These are phyloP conservation scores for Phyto melanocephala DNA, from an alignment of 2,888 invertebrate species.

Conservation along the genomic window DNA sequence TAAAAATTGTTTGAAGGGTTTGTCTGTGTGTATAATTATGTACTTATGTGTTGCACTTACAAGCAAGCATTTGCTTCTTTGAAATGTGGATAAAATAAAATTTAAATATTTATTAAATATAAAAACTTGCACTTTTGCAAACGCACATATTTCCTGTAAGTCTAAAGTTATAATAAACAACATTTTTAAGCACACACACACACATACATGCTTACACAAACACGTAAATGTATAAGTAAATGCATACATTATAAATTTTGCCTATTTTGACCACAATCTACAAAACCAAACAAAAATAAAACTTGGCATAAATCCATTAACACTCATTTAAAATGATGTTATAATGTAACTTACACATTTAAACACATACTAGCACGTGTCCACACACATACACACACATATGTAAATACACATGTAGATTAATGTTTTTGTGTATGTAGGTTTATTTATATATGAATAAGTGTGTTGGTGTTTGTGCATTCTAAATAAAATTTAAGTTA, in stretches of 20 bases:
- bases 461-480: background rate
- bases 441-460: background rate
- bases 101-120: conserved; percentile 29
- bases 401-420: background rate
- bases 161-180: too few relatives aligned
- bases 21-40: too few relatives aligned
- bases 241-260: background rate
- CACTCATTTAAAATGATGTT: conserved; percentile 62
- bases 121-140: background rate
- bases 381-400: conserved; percentile 68
- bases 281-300: conserved; percentile 47
- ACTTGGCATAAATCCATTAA: conserved; percentile 64
- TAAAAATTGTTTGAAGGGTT: too few relatives aligned
- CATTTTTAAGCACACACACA: background rate
- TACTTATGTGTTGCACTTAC: too few relatives aligned
- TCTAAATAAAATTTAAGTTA: conserved; percentile 46
- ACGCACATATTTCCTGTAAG: too few relatives aligned
- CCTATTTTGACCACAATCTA: conserved; percentile 65
- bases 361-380: background rate
- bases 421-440: background rate
- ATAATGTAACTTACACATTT: conserved; percentile 61
- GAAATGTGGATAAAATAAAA: background rate
- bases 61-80: too few relatives aligned
- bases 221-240: background rate
- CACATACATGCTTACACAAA: background rate